Evolutionary conservation across 2,113 vertebrate species (phyloP).

Genomic region (Anoura caudifer): DNA sequence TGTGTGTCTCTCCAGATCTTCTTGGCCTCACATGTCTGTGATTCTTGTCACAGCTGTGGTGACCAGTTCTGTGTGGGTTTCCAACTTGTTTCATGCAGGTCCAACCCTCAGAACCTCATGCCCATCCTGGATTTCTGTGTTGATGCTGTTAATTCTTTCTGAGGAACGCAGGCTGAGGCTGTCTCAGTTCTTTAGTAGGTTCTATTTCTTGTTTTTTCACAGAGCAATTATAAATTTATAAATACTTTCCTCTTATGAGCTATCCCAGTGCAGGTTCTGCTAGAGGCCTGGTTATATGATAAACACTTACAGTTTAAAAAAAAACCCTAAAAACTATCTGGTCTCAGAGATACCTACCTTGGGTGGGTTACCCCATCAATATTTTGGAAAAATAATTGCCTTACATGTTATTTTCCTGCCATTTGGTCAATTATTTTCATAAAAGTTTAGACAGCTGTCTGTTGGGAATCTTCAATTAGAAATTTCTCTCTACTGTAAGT

Average conservation of each 20-base stretch:
- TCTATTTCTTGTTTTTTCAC: neutral
- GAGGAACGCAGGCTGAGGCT: neutral
- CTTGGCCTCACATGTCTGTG: neutral
- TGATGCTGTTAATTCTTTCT: neutral
- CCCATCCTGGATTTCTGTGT: neutral
- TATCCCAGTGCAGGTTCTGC: neutral
- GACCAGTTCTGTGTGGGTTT: neutral
- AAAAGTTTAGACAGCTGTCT: neutral
- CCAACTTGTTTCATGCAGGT: neutral
- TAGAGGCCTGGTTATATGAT: neutral
- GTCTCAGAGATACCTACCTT: neutral
- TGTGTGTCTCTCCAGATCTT: neutral
- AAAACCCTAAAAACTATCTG: neutral
- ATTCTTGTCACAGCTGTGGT: neutral
- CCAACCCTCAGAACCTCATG: neutral
- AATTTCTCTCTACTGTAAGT: neutral
- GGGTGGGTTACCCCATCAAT: neutral
- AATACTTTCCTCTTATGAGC: neutral
- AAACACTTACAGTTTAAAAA: neutral
- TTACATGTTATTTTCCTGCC: neutral
- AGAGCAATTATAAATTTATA: neutral
- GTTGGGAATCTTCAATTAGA: neutral
- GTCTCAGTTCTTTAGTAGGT: neutral
- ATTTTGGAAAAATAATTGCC: neutral
- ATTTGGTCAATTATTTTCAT: neutral